phyloP scores from a whole-genome alignment of 2,888 invertebrate genomes.

The Tuberolachnus salignus region DNA sequence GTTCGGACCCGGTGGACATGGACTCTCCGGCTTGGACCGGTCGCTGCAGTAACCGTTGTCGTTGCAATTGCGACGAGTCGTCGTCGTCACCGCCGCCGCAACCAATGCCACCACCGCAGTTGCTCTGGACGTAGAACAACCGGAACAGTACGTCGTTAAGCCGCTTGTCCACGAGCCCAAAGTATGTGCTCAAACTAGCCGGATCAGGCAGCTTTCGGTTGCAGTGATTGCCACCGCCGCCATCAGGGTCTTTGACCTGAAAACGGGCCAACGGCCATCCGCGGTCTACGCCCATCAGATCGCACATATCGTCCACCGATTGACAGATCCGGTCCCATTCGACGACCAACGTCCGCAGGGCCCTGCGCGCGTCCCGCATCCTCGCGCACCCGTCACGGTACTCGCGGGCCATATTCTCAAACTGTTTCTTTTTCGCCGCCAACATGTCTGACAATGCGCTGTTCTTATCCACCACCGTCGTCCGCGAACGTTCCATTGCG shows the following conservation, averaged over 20 bases:
- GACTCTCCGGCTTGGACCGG: neutral
- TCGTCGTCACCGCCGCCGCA: neutral
- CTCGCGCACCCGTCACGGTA: neutral
- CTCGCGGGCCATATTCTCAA: neutral
- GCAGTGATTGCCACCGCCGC: neutral
- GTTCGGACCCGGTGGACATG: constrained; percentile 16
- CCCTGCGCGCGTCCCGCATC: neutral
- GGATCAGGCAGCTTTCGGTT: neutral
- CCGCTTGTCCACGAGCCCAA: neutral
- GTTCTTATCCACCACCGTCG: neutral
- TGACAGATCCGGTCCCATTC: neutral
- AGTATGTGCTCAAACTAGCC: neutral
- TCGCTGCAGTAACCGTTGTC: neutral
- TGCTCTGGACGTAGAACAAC: neutral
- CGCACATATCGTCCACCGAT: neutral
- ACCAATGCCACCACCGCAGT: neutral
- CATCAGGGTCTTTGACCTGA: neutral
- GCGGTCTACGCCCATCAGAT: neutral
- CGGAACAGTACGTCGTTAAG: neutral
- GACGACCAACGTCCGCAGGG: neutral
- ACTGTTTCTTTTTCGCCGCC: neutral
- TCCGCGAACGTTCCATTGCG: neutral
- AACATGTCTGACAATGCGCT: neutral
- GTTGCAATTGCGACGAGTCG: neutral
- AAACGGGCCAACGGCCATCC: neutral